phyloP scores from a whole-genome alignment of 2,113 vertebrate species.

The Tylochromis polylepis region DNA sequence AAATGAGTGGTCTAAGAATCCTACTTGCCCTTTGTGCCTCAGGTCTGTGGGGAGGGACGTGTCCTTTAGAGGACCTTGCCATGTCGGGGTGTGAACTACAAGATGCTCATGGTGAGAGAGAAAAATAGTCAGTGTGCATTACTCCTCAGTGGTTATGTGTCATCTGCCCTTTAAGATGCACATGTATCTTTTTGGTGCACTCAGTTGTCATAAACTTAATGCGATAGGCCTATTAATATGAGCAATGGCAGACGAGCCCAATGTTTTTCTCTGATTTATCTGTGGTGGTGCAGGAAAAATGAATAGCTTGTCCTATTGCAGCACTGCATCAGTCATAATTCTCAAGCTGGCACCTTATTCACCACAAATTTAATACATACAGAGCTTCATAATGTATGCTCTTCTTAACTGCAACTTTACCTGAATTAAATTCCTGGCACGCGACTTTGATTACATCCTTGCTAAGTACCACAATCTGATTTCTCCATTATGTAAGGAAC shows the following conservation, averaged over 20 bases:
- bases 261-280: constrained; percentile 41
- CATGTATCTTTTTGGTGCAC: constrained; percentile 36
- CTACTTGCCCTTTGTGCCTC: neutral
- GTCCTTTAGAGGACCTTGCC: constrained; percentile 51
- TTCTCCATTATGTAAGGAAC: constrained; percentile 12
- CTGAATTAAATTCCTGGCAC: constrained; percentile 27
- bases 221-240: constrained; percentile 39
- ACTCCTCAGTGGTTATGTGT: constrained; percentile 34
- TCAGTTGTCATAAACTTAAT: constrained; percentile 55
- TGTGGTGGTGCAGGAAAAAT: neutral
- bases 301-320: constrained; percentile 20
- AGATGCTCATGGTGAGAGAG: neutral
- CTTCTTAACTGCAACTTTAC: constrained; percentile 34
- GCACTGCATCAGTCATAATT: constrained; percentile 43
- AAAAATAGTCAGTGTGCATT: constrained; percentile 4
- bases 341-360: constrained; percentile 27
- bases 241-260: neutral
- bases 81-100: neutral
- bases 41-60: neutral
- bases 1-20: constrained; percentile 20
- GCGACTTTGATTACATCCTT: constrained; percentile 22
- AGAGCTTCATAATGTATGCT: constrained; percentile 21
- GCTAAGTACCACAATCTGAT: constrained; percentile 26
- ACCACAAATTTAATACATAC: constrained; percentile 8
- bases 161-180: constrained; percentile 43